A percentile compares a stretch with the other conserved stretches of the same genome.
These are phyloP conservation scores for Macroglossus sobrinus DNA, from an alignment of 2,113 vertebrate genomes.

Conservation along the genomic window DNA sequence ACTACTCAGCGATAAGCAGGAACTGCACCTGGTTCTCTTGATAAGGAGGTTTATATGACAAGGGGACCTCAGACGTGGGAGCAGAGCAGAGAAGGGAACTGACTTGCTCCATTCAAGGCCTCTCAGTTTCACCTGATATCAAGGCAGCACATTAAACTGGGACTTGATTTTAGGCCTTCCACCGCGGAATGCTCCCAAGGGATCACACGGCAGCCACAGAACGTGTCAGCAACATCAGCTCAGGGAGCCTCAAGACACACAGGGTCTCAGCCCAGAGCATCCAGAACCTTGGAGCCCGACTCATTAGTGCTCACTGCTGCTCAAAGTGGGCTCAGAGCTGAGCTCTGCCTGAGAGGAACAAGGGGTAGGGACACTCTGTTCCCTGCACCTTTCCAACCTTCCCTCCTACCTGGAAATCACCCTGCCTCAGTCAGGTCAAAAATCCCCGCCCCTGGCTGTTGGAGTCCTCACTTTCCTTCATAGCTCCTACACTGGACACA, in stretches of 20 bases:
- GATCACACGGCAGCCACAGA: neutral
- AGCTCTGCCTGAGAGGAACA: neutral
- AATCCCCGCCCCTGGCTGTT: neutral
- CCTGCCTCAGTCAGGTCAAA: neutral
- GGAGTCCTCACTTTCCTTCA: neutral
- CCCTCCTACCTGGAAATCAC: neutral
- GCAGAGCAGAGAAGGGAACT: neutral
- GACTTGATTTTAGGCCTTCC: neutral
- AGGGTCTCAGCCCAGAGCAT: neutral
- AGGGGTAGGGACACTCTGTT: neutral
- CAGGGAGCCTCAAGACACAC: neutral
- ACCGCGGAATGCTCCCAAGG: neutral
- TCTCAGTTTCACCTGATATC: neutral
- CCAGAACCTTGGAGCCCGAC: neutral
- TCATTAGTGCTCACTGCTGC: neutral
- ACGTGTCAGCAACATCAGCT: neutral
- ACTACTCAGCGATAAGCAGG: neutral
- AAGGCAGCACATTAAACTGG: neutral
- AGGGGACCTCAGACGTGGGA: neutral
- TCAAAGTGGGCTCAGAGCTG: neutral
- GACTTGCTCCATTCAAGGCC: neutral
- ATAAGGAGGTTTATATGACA: neutral
- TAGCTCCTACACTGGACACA: neutral
- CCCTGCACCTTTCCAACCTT: neutral
- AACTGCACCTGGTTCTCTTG: neutral